Base-by-base conservation (phyloP, 2,888 invertebrate species). In the Bimastos eiseni region DNA sequence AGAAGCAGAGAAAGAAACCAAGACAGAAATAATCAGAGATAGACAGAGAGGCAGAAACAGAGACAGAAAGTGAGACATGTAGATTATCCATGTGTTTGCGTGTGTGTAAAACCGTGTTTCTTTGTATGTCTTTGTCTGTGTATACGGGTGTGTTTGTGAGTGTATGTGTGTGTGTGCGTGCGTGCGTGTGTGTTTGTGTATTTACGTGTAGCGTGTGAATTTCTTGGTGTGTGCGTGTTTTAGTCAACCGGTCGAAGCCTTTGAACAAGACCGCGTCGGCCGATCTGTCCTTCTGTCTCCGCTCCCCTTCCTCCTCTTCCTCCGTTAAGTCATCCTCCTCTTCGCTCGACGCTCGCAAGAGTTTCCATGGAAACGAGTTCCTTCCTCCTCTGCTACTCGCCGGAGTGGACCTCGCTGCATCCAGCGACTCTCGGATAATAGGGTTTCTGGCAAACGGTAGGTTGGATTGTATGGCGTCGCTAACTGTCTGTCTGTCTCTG, bases 321-420 rank as follows among this genome's bases (percentile, higher is more conserved):
- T 83, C 83, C 36, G 70, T 8, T n/a, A 70, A 70, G 70, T 34
- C 36, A 6, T 37, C 21, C 34, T 24, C 36, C 21, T 86, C 86
- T 13, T 34, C 86, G 24, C 86, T 86, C 8, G 86, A 86, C n/a
- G 36, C 11, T 34, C 86, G 86, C 86, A 30, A 86, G 86, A 86
- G 86, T 86, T 86, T 86, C 86, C 86, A 86, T 86, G 86, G 86
- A 34, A 86, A 86, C 86, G 86, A 86, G 36, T 86, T 34, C 86
- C 86, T 34, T 34, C 86, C 36, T 86, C n/a, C n/a, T 70, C 70
- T 70, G 30, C 49, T 49, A 24, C 86, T 86, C 36, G 4, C 30
- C 1, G 86, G 86, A 86, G 86, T 86, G 24, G 86, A 86, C 70
- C 70, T 70, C 13, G 86, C 86, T 21, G 36, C 86, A 30, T 86